A percentile compares a stretch with the other conserved stretches of the same genome.
Evolutionary conservation across 2,888 invertebrate genomes (phyloP).

Genomic region (Odiellus spinosus): DNA sequence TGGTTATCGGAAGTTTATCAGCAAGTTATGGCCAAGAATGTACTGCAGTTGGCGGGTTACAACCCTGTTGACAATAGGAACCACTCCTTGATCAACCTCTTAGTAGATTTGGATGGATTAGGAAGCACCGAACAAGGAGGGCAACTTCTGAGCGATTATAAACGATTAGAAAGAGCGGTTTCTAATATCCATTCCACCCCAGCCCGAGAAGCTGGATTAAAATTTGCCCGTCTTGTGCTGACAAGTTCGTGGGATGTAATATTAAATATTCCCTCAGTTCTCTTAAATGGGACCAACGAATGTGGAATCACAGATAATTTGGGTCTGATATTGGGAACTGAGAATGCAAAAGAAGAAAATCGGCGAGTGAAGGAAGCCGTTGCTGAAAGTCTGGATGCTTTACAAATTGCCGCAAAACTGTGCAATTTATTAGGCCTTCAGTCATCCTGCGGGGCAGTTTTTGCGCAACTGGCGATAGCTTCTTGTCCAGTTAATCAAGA

Average conservation of each 20-base stretch:
- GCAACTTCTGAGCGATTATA: slow-evolving; percentile 74
- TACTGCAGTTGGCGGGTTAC: slow-evolving; percentile 51
- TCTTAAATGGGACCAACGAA: slow-evolving; percentile 38
- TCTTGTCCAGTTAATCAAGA: slow-evolving; percentile 55
- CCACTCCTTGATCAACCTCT: slow-evolving; percentile 51
- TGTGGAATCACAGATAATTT: slow-evolving; percentile 33
- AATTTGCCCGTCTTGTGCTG: slow-evolving; percentile 45
- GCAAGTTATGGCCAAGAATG: slow-evolving; percentile 55
- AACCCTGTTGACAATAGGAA: slow-evolving; percentile 39
- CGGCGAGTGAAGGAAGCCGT: slow-evolving; percentile 54
- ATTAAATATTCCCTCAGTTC: slow-evolving; percentile 67
- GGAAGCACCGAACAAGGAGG: slow-evolving; percentile 46
- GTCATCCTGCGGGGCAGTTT: slow-evolving; percentile 74
- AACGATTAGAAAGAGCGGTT: slow-evolving; percentile 60
- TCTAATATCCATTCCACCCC: slow-evolving; percentile 49
- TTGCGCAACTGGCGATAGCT: slow-evolving; percentile 68
- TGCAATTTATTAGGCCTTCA: slow-evolving; percentile 75
- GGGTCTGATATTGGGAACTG: slow-evolving; percentile 32
- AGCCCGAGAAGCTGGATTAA: slow-evolving; percentile 54
- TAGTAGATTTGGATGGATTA: slow-evolving; percentile 70
- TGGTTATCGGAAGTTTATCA: slow-evolving; percentile 89
- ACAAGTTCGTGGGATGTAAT: slow-evolving; percentile 86
- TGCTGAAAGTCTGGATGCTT: slow-evolving; percentile 67
- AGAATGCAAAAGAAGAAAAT: slow-evolving; percentile 34
- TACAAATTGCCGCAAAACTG: slow-evolving; percentile 78